Evolutionary conservation across 2,113 vertebrate species (phyloP), one percentile per base, ranked within the genome.

Genomic region (Sardina pilchardus): DNA sequence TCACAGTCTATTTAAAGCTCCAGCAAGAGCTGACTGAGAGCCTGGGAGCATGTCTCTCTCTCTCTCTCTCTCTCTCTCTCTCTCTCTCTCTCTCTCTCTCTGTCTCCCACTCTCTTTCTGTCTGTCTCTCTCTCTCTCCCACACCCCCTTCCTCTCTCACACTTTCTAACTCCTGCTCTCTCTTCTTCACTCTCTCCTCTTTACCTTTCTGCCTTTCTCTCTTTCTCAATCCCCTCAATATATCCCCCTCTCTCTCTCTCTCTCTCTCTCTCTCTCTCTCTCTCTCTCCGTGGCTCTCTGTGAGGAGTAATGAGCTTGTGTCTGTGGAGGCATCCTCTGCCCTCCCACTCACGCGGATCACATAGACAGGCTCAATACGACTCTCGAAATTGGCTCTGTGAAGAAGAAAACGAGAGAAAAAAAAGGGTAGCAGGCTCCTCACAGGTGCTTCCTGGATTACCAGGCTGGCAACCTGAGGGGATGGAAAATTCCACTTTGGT

Each of bases 401-500:
- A 71, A 71, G 63, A 30, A 34, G n/a, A 71, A 34, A 34, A 34
- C n/a, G n/a, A 26, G 16, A 34, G 26, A 71, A 67, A 16, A 34
- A 16, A 30, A 67, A 67, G n/a, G 30, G 14, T 3, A 71, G 81
- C 71, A 83, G 67, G 45, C 43, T 24, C 45, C 82, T 30, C 86
- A 71, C 89, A 88, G 89, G 89, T 90, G 89, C 78, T 86, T 90
- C 84, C 87, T 90, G 86, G 85, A 53, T 85, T 87, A 39, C 85
- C 84, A 83, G 44, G 30, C 45, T 87, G 85, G 67, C 89, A 81
- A 81, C 9, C 85, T 85, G 82, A 82, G 81, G 59, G 83, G 36
- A 88, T 83, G 89, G 89, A 90, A 90, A 88, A 90, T 88, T 90
- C 86, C 86, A 86, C 87, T 87, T n/a, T 7, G 84, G 67, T 39